phyloP scores from a whole-genome alignment of 2,888 invertebrate species.

The Dasypolia templi region DNA sequence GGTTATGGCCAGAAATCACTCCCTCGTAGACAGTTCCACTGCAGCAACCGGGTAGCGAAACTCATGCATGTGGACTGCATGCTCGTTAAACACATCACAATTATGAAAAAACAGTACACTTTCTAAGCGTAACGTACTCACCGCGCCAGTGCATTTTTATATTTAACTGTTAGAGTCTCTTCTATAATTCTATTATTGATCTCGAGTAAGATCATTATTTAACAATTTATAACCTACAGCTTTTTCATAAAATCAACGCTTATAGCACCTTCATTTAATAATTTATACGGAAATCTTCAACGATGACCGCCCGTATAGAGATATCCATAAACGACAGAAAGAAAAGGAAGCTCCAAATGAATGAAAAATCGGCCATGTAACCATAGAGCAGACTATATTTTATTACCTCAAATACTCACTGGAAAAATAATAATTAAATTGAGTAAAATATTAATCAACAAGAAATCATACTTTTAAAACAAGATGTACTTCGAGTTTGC shows the following conservation, averaged over 20 bases:
- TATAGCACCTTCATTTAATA: constrained; percentile 91
- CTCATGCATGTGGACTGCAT: constrained; percentile 65
- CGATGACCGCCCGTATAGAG: constrained; percentile 87
- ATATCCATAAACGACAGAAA: constrained; percentile 86
- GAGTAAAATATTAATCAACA: no score
- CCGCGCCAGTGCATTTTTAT: constrained; percentile 98
- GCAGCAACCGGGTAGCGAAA: constrained; percentile 63
- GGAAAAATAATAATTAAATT: not conserved
- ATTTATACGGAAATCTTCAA: constrained; percentile 86
- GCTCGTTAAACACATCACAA: constrained; percentile 76
- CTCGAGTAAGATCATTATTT: constrained; percentile 98
- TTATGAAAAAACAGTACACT: constrained; percentile 86
- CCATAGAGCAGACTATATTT: constrained; percentile 74
- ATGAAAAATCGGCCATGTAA: constrained; percentile 84
- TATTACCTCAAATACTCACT: constrained; percentile 51
- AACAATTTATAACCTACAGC: constrained; percentile 90
- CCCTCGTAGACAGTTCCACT: constrained; percentile 68
- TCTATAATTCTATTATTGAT: constrained; percentile 99
- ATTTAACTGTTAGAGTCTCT: constrained; percentile 98
- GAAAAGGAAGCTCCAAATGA: constrained; percentile 86
- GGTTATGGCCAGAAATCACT: constrained; percentile 81
- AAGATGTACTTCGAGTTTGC: not conserved
- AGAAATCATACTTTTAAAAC: not conserved
- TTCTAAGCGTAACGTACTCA: constrained; percentile 92
- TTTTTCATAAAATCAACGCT: constrained; percentile 89